Conservation (phyloP, 1,140 invertebrate genomes). For the Geopemphigus sp. region DNA sequence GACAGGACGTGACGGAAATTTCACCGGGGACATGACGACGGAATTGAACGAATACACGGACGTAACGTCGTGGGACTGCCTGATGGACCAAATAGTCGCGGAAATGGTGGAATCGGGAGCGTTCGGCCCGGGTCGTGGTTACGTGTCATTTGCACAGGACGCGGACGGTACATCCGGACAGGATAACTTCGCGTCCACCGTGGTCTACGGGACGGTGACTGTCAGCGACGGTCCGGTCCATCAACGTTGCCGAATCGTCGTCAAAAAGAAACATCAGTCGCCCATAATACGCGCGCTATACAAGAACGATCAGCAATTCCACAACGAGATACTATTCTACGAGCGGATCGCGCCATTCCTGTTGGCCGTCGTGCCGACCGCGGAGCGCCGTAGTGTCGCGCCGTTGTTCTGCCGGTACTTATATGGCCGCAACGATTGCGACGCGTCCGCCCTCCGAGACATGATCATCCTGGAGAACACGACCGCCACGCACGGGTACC, state of each 20-base stretch:
- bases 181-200: conserved; percentile 33
- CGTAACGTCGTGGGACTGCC: not conserved
- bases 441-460: not conserved
- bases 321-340: conserved; percentile 49
- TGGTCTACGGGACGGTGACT: conserved; percentile 14
- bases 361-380: no score
- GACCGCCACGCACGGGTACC: not conserved
- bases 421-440: conserved; percentile 7
- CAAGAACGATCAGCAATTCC: conserved; percentile 17
- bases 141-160: conserved; percentile 13
- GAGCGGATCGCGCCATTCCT: conserved; percentile 10
- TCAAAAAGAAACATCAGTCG: conserved; percentile 12
- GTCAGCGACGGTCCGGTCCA: not conserved
- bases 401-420: not conserved
- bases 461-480: not conserved
- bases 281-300: not conserved
- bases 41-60: no score
- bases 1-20: no score
- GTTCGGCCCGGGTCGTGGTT: not conserved
- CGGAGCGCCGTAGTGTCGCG: not conserved
- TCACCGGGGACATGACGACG: not conserved
- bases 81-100: not conserved
- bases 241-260: not conserved
- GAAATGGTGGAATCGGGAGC: not conserved
- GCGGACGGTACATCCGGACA: not conserved